phyloP scores from a whole-genome alignment of 2,797 vertebrate genomes.

The Catamblyrhynchus diadema region DNA sequence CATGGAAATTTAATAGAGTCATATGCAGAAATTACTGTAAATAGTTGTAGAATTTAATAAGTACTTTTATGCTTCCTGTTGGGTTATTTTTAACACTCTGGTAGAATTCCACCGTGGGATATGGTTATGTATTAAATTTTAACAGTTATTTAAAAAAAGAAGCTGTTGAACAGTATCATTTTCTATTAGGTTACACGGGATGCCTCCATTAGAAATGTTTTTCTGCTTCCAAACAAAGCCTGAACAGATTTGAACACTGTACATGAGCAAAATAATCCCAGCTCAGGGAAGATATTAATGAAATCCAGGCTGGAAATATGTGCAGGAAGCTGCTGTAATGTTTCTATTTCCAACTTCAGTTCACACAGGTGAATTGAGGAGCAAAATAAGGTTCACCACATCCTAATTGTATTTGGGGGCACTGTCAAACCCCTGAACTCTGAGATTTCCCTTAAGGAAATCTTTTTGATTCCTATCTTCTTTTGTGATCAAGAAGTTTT shows the following conservation, averaged over 20 bases:
- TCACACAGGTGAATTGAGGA: conserved; percentile 48
- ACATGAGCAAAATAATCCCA: conserved; percentile 34
- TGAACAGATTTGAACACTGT: background rate
- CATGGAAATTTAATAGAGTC: conserved; percentile 44
- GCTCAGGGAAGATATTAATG: conserved; percentile 23
- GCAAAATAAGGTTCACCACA: conserved; percentile 15
- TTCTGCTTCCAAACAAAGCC: conserved; percentile 48
- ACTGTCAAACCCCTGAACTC: background rate
- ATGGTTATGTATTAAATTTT: conserved; percentile 33
- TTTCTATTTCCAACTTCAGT: conserved; percentile 16
- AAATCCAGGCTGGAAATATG: conserved; percentile 36
- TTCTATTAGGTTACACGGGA: background rate
- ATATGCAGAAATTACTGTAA: conserved; percentile 53
- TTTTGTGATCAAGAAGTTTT: background rate
- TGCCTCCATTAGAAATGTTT: conserved; percentile 8
- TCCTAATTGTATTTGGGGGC: conserved; percentile 4
- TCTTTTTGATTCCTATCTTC: background rate
- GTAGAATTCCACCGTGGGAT: background rate
- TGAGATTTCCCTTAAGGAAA: conserved; percentile 33
- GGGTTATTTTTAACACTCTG: conserved; percentile 62
- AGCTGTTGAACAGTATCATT: background rate
- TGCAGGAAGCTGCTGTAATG: background rate
- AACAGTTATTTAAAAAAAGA: background rate
- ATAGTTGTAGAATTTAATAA: conserved; percentile 60
- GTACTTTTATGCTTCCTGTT: conserved; percentile 59